These are phyloP conservation scores for Phylloscopus trochiloides DNA, from an alignment of 2,113 vertebrate genomes.

Conservation along the genomic window DNA sequence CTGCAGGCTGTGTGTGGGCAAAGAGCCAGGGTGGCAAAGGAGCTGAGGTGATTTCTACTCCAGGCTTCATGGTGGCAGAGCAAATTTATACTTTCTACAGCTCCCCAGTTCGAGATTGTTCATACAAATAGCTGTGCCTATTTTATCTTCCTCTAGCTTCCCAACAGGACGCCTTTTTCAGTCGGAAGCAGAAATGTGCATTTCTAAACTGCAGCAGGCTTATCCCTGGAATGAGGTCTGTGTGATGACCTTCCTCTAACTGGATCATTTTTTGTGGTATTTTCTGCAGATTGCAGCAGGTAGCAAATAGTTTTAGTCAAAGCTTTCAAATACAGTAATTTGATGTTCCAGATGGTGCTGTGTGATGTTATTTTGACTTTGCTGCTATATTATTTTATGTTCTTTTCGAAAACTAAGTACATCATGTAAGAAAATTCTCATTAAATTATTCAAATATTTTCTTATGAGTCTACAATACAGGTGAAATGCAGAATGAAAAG, in stretches of 20 bases:
- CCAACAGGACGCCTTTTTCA: not conserved
- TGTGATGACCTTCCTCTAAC: not conserved
- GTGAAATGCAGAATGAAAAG: not conserved
- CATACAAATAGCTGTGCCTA: not conserved
- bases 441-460: conserved; percentile 20
- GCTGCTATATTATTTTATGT: not conserved
- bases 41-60: not conserved
- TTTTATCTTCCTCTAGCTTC: not conserved
- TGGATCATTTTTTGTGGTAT: not conserved
- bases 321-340: conserved; percentile 28
- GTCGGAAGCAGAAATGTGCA: not conserved
- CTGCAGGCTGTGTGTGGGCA: not conserved
- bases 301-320: conserved; percentile 17
- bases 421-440: not conserved
- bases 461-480: not conserved
- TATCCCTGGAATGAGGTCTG: not conserved
- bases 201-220: not conserved
- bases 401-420: not conserved
- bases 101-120: not conserved
- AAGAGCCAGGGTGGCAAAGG: not conserved
- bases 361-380: conserved; percentile 2
- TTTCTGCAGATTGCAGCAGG: conserved; percentile 33
- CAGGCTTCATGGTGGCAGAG: not conserved
- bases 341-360: not conserved
- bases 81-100: accelerated